These are phyloP conservation scores for Alligator mississippiensis DNA, from an alignment of 2,113 vertebrate genomes.

Conservation along the genomic window DNA sequence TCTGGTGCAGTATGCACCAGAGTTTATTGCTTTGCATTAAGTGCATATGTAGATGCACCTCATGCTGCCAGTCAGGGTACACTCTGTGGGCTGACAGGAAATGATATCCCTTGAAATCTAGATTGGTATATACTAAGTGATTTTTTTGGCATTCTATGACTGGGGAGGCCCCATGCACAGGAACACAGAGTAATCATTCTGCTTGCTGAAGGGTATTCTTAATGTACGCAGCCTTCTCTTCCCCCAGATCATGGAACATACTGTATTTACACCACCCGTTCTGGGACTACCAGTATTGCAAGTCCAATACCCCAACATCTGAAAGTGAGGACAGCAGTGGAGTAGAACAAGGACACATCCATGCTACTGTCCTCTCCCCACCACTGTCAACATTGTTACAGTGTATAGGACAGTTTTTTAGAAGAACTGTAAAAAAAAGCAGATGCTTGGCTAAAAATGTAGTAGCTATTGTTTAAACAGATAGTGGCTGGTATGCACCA, in stretches of 20 bases:
- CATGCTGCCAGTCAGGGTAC: not conserved
- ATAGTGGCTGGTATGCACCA: not conserved
- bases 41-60: too few relatives aligned
- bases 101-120: not conserved
- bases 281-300: not conserved
- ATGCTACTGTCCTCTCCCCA: not conserved
- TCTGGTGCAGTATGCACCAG: too few relatives aligned
- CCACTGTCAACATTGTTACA: not conserved
- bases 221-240: not conserved
- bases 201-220: not conserved
- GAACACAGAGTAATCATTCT: not conserved
- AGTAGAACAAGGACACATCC: not conserved
- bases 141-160: not conserved
- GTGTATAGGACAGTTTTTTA: not conserved
- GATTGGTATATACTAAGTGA: not conserved
- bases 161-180: not conserved
- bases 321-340: not conserved
- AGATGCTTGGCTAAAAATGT: not conserved
- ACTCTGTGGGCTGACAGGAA: not conserved
- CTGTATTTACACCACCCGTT: not conserved
- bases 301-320: not conserved
- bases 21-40: too few relatives aligned
- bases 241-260: not conserved
- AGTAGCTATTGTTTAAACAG: not conserved
- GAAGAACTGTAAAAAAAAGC: not conserved